A percentile compares a stretch with the other conserved stretches of the same genome.
phyloP scores from a whole-genome alignment of 2,113 vertebrate species.

The Nibea coibor region DNA sequence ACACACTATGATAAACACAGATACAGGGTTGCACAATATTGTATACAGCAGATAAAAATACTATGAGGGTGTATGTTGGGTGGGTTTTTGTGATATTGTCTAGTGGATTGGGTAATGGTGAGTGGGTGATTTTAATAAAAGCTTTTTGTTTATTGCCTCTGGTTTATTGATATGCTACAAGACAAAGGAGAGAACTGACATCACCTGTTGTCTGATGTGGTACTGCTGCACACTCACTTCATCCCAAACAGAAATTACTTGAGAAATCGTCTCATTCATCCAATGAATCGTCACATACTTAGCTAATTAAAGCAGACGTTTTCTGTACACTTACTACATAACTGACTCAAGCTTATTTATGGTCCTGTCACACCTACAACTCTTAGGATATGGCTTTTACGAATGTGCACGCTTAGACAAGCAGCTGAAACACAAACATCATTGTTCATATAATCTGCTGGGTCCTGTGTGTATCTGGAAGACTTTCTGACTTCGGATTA shows the following conservation, averaged over 20 bases:
- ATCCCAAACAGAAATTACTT: background rate
- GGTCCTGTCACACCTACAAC: too few relatives aligned
- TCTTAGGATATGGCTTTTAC: background rate
- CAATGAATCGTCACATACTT: background rate
- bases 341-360: too few relatives aligned
- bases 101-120: slow-evolving; percentile 28
- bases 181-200: background rate
- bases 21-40: background rate
- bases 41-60: slow-evolving; percentile 25
- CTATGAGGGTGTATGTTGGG: slow-evolving; percentile 4
- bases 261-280: background rate
- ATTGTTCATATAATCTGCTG: background rate
- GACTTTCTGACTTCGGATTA: background rate
- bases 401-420: background rate
- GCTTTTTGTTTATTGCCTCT: slow-evolving; percentile 45
- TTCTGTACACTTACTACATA: rapidly evolving
- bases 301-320: background rate
- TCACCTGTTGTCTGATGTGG: background rate
- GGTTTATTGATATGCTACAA: slow-evolving; percentile 30
- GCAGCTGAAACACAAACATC: background rate
- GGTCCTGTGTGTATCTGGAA: background rate
- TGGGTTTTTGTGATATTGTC: slow-evolving; percentile 30
- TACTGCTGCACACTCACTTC: background rate
- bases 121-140: slow-evolving; percentile 62
- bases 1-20: background rate